Conservation (phyloP, 2,113 vertebrate species). For the Passer domesticus region DNA sequence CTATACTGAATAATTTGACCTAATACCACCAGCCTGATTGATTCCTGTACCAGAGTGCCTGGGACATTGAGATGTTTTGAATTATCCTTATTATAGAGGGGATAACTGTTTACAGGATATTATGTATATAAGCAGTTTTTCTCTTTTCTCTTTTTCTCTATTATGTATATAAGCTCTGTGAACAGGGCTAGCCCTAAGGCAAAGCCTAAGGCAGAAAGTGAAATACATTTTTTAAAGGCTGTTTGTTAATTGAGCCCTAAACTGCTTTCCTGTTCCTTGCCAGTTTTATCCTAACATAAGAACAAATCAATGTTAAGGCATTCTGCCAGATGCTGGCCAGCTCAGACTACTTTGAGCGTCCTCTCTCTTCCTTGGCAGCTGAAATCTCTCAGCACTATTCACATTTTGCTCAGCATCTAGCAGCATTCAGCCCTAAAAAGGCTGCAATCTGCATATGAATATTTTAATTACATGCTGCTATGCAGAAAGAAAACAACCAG, state of each 20-base stretch:
- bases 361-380: neutral
- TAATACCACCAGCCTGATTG: neutral
- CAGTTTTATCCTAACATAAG: conserved; percentile 26
- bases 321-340: conserved; percentile 6
- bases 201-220: conserved; percentile 47
- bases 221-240: conserved; percentile 54
- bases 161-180: neutral
- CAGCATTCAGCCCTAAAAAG: neutral
- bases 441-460: neutral
- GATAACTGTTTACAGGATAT: neutral
- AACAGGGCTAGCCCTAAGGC: conserved; percentile 36
- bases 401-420: neutral
- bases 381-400: neutral
- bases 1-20: neutral
- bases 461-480: conserved; percentile 25
- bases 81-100: neutral
- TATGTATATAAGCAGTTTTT: neutral
- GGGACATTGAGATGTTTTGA: neutral
- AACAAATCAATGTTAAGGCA: conserved; percentile 43
- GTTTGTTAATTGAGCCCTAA: conserved; percentile 56
- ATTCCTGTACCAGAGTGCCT: neutral
- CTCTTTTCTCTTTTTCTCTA: neutral
- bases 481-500: conserved; percentile 9
- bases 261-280: conserved; percentile 28
- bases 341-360: neutral